Conservation (phyloP, 2,797 vertebrate species). For the Crocidura indochinensis region DNA sequence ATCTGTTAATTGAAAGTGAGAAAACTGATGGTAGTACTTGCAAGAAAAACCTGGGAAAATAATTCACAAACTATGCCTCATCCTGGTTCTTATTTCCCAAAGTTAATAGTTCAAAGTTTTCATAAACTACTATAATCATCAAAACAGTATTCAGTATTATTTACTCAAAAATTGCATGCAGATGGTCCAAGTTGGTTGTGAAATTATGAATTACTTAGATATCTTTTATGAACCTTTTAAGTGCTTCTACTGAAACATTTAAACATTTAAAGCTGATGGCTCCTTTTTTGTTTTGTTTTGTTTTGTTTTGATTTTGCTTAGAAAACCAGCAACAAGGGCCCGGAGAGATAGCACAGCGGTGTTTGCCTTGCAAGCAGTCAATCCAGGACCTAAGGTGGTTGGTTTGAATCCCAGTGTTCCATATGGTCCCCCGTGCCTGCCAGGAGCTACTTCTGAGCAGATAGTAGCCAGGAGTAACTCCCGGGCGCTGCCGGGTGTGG, state of each 20-base stretch:
- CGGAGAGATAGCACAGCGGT: no score
- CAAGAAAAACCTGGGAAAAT: background rate
- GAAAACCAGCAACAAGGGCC: background rate
- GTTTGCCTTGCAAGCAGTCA: no score
- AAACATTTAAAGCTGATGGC: no score
- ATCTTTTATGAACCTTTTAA: background rate
- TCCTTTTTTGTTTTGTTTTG: no score
- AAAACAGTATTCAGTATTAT: background rate
- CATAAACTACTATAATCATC: background rate
- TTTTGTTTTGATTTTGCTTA: background rate
- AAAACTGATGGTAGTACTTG: background rate
- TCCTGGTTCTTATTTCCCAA: background rate
- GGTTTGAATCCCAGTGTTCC: no score
- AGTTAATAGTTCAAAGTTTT: conserved; percentile 33
- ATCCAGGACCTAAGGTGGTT: no score
- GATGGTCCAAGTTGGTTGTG: background rate
- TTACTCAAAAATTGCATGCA: background rate
- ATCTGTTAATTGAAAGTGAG: background rate
- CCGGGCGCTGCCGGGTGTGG: no score
- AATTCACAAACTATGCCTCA: no score
- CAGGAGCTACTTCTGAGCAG: no score
- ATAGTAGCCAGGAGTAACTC: no score
- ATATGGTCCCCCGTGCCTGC: no score
- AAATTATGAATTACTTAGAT: background rate
- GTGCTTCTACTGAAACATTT: no score